These are phyloP conservation scores for Sprattus sprattus DNA, from an alignment of 2,113 vertebrate species.

Conservation along the genomic window DNA sequence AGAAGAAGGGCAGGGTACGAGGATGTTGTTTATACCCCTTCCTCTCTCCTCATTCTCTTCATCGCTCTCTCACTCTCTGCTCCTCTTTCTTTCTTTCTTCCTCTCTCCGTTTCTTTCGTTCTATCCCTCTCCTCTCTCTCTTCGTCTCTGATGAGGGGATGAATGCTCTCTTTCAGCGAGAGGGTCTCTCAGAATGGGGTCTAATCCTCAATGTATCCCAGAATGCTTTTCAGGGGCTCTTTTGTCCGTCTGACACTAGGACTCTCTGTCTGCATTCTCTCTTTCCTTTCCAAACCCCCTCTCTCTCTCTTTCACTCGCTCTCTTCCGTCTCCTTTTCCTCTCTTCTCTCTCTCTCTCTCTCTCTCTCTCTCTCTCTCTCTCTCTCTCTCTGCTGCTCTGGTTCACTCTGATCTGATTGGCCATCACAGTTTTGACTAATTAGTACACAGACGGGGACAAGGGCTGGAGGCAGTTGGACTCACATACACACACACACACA, in stretches of 20 bases:
- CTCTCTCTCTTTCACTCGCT: background rate
- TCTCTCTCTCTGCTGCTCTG: background rate
- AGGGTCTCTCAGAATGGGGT: slow-evolving; percentile 26
- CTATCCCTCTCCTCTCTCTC: background rate
- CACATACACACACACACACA: background rate
- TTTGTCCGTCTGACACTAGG: slow-evolving; percentile 34
- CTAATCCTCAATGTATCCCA: slow-evolving; percentile 38
- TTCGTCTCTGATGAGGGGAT: slow-evolving; percentile 19
- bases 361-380: slow-evolving; percentile 22
- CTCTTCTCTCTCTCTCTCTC: slow-evolving; percentile 22
- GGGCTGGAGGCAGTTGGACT: background rate
- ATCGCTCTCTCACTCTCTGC: background rate
- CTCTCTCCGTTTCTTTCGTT: background rate
- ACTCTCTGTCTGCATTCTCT: slow-evolving; percentile 27
- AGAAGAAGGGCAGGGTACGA: slow-evolving; percentile 1
- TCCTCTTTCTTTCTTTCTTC: background rate
- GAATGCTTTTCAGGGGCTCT: slow-evolving; percentile 35
- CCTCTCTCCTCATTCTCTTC: slow-evolving; percentile 6
- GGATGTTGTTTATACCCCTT: slow-evolving; percentile 21
- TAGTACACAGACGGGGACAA: slow-evolving; percentile 15
- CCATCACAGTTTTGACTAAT: slow-evolving; percentile 11
- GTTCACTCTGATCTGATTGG: background rate
- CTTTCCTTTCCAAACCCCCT: background rate
- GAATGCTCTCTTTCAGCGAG: slow-evolving; percentile 33
- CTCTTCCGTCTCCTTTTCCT: slow-evolving; percentile 21